Evolutionary conservation across 1,140 invertebrate genomes (phyloP).

Genomic region (Tetramorium simillimum): DNA sequence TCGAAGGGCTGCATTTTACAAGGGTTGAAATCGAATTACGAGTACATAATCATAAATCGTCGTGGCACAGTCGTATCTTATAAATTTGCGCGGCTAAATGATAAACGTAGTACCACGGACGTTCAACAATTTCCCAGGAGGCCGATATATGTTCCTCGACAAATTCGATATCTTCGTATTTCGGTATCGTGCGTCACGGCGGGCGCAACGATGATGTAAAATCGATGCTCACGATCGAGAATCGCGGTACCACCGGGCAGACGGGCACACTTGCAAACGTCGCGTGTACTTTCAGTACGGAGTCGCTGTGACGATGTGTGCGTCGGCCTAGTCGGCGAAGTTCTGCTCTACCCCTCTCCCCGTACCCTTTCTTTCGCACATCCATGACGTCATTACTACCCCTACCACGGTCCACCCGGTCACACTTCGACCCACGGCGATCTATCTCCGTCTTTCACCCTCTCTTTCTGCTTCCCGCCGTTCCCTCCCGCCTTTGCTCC

Average conservation of each 20-base stretch:
- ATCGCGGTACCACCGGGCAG: conserved; percentile 4
- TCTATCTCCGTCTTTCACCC: conserved; percentile 28
- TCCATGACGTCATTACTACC: conserved; percentile 73
- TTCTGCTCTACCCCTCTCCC: conserved; percentile 44
- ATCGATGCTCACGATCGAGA: conserved; percentile 57
- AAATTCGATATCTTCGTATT: conserved; percentile 54
- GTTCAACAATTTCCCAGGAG: conserved; percentile 45
- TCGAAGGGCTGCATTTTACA: not conserved
- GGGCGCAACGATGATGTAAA: conserved; percentile 26
- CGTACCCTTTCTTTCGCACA: conserved; percentile 66
- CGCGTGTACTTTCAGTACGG: not conserved
- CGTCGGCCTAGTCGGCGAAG: conserved; percentile 66
- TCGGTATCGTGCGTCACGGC: conserved; percentile 25
- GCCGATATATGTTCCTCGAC: conserved; percentile 16
- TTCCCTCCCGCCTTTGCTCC: not conserved
- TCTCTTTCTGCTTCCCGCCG: not conserved
- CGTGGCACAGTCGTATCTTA: conserved; percentile 12
- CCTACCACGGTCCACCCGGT: conserved; percentile 45
- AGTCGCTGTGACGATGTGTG: conserved; percentile 22
- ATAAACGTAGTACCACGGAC: conserved; percentile 25
- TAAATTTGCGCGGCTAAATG: conserved; percentile 42
- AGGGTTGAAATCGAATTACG: not conserved
- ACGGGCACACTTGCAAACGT: conserved; percentile 14
- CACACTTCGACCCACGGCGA: conserved; percentile 51
- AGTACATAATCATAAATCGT: conserved; percentile 31